Evolutionary conservation across 2,113 vertebrate species (phyloP), one percentile per base, ranked within the genome.

Genomic region (Epinephelus fuscoguttatus): DNA sequence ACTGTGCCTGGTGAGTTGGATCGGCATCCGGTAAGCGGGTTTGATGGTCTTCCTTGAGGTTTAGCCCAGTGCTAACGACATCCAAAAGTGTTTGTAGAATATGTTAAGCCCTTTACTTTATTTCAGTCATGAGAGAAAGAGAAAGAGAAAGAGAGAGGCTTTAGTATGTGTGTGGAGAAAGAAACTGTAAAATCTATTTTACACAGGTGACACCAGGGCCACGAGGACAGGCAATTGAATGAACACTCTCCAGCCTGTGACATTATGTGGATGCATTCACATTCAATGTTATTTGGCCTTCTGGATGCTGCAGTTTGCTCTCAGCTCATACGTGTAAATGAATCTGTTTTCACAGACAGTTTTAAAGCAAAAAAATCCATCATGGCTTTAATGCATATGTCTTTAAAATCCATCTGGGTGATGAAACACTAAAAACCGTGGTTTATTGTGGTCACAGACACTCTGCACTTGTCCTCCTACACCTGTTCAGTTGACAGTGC

Each of bases 401-500:
- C 70, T 73, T 64, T 25, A 33, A 75, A 30, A 12, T 55, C 37
- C 40, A 4, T 79, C 37, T 79, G 69, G 42, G 47, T 40, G 45
- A 18, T 25, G 14, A 37, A 61, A 68, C 42, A n/a, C 42, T 45
- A 9, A 45, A 45, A 45, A 3, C 42, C 11, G 42, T 4, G 6
- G 13, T 42, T 45, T 71, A 63, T 63, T 18, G 77, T 62, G 33
- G 33, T n/a, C 6, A 0, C 14, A 1, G 47, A 15, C 60, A 0
- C 40, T 13, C 1, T 6, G 45, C 52, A 66, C 69, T 47, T 72
- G 72, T 49, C 61, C 37, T n/a, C 53, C 2, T 17, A 70, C 75
- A 83, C 70, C 72, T 76, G 85, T n/a, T 72, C 62, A 19, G 8
- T 0, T 14, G 33, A 37, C 75, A 68, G 42, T 6, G n/a, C 60